phyloP scores from a whole-genome alignment of 1,140 invertebrate species.

The Chironomus striatipennis region DNA sequence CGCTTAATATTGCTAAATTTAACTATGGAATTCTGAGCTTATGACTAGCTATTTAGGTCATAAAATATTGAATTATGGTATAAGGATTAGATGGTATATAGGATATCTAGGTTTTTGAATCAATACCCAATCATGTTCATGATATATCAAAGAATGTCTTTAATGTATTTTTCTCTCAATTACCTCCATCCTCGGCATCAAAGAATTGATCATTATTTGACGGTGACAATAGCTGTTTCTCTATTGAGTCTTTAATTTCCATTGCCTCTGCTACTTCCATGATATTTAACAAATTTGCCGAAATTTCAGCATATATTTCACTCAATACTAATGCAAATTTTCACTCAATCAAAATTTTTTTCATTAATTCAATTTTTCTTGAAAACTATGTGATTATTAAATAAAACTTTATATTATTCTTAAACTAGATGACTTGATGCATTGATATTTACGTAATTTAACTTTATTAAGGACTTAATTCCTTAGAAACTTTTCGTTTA shows the following conservation, averaged over 20 bases:
- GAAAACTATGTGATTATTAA: neutral
- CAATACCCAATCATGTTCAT: neutral
- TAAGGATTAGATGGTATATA: too few relatives aligned
- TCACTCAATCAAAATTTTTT: slow-evolving; percentile 21
- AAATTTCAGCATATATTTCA: neutral
- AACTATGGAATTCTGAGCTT: too few relatives aligned
- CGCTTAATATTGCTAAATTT: too few relatives aligned
- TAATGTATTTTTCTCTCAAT: neutral
- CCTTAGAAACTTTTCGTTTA: neutral
- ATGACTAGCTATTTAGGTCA: too few relatives aligned
- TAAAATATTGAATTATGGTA: too few relatives aligned
- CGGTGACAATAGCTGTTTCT: neutral
- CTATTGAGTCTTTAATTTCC: neutral
- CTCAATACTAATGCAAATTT: neutral
- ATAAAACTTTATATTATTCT: neutral
- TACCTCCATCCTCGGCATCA: neutral
- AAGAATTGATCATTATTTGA: neutral
- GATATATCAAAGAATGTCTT: neutral
- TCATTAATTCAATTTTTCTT: slow-evolving; percentile 23
- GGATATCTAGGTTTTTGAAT: too few relatives aligned
- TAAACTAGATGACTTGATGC: neutral
- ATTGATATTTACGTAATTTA: neutral
- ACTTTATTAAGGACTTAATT: too few relatives aligned
- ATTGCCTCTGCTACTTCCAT: neutral
- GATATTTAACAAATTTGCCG: neutral